phyloP scores from a whole-genome alignment of 2,113 vertebrate species.

The Aegypius monachus region DNA sequence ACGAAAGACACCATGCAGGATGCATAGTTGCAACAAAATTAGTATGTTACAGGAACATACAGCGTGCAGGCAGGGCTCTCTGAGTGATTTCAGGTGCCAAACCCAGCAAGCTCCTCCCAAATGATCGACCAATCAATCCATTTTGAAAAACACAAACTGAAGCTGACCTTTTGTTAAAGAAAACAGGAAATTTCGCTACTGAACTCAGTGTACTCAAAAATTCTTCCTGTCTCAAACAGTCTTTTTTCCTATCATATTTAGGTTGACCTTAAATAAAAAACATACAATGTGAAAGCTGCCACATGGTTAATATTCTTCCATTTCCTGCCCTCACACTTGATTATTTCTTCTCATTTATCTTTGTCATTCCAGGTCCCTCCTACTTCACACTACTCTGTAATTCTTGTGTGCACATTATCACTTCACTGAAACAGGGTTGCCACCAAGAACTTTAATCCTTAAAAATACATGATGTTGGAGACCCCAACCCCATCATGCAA shows the following conservation, averaged over 20 bases:
- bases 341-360: not conserved
- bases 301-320: not conserved
- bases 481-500: not conserved
- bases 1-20: not conserved
- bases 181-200: not conserved
- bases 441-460: not conserved
- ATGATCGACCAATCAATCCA: not conserved
- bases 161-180: not conserved
- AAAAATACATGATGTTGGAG: not conserved
- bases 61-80: not conserved
- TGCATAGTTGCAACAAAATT: not conserved
- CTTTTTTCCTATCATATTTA: not conserved
- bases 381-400: not conserved
- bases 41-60: not conserved
- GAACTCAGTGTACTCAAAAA: not conserved
- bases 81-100: not conserved
- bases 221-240: not conserved
- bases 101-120: not conserved
- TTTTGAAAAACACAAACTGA: not conserved
- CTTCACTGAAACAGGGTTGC: not conserved
- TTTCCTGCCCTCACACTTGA: not conserved
- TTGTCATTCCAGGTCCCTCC: not conserved
- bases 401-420: not conserved
- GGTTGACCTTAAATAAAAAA: not conserved
- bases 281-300: not conserved